These are phyloP conservation scores for Orchestia grillus DNA, from an alignment of 1,140 invertebrate species.

Conservation along the genomic window DNA sequence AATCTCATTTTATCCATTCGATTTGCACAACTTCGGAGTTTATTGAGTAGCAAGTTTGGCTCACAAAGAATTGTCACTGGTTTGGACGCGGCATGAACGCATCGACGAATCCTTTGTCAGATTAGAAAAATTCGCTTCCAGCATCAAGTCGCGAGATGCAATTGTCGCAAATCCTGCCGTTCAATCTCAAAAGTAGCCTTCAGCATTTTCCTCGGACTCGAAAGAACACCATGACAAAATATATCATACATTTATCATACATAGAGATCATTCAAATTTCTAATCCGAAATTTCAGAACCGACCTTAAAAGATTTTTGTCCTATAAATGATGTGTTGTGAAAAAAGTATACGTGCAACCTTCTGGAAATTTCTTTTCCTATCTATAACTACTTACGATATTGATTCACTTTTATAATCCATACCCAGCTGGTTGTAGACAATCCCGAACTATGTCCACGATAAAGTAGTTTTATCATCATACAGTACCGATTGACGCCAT, in stretches of 20 bases:
- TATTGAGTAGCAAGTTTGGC: conserved; percentile 46
- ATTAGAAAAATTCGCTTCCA: not conserved
- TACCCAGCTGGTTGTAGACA: too few species aligned
- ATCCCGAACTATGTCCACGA: too few species aligned
- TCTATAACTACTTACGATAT: not conserved
- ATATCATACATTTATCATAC: not conserved
- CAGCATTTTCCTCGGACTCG: not conserved
- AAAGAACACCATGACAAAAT: not conserved
- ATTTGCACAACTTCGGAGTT: conserved; percentile 31
- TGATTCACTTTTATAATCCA: too few species aligned
- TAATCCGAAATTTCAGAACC: not conserved
- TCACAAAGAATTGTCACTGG: conserved; percentile 4
- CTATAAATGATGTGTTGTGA: not conserved
- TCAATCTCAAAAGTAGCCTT: not conserved
- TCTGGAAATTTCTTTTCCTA: not conserved
- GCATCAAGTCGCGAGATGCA: not conserved
- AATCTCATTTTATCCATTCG: conserved; percentile 39
- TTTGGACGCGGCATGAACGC: not conserved
- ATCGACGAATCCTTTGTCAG: not conserved
- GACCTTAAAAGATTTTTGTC: not conserved
- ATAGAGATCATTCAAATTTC: not conserved
- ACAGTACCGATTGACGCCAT: too few species aligned
- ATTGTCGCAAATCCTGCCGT: not conserved
- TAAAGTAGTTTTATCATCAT: too few species aligned
- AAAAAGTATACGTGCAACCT: not conserved